These are phyloP conservation scores for Brachypteracias leptosomus DNA, from an alignment of 2,113 vertebrate genomes.

Conservation along the genomic window DNA sequence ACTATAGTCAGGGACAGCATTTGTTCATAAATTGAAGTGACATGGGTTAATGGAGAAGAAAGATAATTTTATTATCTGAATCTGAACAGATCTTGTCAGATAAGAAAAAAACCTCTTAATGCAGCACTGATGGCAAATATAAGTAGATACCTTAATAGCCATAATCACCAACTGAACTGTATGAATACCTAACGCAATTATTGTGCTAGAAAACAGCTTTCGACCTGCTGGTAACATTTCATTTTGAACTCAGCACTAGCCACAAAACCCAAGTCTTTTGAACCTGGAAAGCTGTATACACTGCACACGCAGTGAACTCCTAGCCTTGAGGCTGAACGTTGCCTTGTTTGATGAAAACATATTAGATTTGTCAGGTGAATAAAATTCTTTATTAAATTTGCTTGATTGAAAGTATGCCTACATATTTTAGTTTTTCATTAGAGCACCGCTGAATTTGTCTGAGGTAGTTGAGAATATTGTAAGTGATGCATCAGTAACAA, in stretches of 20 bases:
- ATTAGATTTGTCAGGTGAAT: conserved; percentile 63
- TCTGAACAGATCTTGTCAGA: neutral
- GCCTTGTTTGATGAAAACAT: conserved; percentile 41
- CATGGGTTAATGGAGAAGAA: conserved; percentile 14
- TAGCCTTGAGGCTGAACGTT: neutral
- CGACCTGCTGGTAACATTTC: neutral
- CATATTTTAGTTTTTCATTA: conserved; percentile 38
- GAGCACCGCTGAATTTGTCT: neutral
- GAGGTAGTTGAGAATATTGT: conserved; percentile 13
- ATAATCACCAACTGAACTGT: neutral
- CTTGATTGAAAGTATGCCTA: conserved; percentile 3
- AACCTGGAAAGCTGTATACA: neutral
- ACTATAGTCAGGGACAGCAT: neutral
- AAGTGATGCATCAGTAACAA: conserved; percentile 20
- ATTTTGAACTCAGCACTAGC: neutral
- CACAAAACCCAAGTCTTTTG: neutral
- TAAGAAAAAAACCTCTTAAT: neutral
- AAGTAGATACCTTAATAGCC: neutral
- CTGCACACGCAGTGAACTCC: neutral
- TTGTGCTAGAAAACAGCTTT: neutral
- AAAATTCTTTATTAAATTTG: conserved; percentile 53
- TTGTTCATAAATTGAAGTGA: neutral
- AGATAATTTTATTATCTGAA: conserved; percentile 20
- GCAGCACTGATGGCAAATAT: neutral
- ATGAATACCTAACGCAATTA: neutral